These are phyloP conservation scores for Quiscalus mexicanus DNA, from an alignment of 2,113 vertebrate species.

Conservation along the genomic window DNA sequence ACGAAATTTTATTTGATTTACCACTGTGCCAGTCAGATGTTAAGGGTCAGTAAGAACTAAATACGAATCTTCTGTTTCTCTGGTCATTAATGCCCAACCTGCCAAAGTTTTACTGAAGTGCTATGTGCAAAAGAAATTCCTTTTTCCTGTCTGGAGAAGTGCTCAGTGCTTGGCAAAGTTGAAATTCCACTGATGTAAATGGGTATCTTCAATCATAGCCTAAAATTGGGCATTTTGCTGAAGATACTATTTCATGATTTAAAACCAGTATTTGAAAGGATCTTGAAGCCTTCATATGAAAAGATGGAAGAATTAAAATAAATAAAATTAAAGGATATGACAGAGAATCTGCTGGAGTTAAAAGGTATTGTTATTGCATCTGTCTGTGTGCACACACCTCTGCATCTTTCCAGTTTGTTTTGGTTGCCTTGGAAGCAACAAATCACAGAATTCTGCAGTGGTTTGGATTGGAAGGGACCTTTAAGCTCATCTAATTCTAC, in stretches of 20 bases:
- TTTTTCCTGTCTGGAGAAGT: neutral
- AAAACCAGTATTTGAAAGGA: neutral
- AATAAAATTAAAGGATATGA: neutral
- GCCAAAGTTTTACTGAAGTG: neutral
- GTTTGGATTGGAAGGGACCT: neutral
- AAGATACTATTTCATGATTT: neutral
- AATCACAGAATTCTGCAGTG: neutral
- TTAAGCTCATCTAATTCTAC: neutral
- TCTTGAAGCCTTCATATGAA: neutral
- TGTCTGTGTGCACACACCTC: fast-evolving
- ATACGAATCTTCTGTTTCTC: neutral
- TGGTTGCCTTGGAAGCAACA: neutral
- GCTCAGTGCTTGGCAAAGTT: neutral
- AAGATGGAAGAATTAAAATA: neutral
- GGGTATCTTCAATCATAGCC: neutral
- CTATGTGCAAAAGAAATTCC: neutral
- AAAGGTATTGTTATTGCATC: neutral
- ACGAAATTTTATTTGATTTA: neutral
- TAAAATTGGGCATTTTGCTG: neutral
- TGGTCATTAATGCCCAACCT: neutral
- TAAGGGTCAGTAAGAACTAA: neutral
- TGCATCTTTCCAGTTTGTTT: neutral
- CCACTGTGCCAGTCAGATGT: neutral
- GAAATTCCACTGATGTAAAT: neutral
- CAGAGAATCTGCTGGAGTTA: neutral